These are phyloP conservation scores for Pseudorectes ferrugineus DNA, from an alignment of 2,113 vertebrate genomes.

Conservation along the genomic window DNA sequence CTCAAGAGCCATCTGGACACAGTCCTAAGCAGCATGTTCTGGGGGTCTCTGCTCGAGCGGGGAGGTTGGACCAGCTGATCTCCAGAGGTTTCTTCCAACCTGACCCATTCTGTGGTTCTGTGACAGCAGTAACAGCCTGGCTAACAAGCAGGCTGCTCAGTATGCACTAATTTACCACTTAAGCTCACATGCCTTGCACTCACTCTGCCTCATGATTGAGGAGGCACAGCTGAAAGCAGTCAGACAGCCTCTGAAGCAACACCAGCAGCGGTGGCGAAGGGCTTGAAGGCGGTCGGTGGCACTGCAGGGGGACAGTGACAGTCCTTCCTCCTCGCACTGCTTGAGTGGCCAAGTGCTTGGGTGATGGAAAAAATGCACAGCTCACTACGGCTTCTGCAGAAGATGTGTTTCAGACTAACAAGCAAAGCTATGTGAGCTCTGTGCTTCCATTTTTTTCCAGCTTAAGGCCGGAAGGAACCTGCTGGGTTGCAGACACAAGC, in stretches of 20 bases:
- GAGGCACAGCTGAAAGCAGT: neutral
- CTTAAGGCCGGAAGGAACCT: neutral
- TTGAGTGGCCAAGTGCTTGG: neutral
- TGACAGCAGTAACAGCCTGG: neutral
- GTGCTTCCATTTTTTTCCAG: neutral
- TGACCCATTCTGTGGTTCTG: neutral
- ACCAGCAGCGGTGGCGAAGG: accelerated
- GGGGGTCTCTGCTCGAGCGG: neutral
- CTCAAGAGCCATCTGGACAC: neutral
- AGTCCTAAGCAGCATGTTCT: neutral
- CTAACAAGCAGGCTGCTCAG: neutral
- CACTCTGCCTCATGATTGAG: neutral
- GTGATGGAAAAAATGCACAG: neutral
- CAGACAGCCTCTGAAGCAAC: neutral
- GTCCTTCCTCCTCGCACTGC: neutral
- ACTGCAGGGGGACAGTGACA: neutral
- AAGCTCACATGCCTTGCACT: neutral
- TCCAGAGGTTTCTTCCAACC: neutral
- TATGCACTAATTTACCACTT: neutral
- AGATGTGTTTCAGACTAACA: neutral
- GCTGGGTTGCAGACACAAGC: neutral
- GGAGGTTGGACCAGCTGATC: neutral
- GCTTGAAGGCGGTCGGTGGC: accelerated
- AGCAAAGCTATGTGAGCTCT: neutral
- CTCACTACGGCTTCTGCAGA: neutral